Percentiles rank a stretch among this genome's conserved stretches.
phyloP scores from a whole-genome alignment of 2,888 invertebrate species.

The Rhamphomyia laevipes region DNA sequence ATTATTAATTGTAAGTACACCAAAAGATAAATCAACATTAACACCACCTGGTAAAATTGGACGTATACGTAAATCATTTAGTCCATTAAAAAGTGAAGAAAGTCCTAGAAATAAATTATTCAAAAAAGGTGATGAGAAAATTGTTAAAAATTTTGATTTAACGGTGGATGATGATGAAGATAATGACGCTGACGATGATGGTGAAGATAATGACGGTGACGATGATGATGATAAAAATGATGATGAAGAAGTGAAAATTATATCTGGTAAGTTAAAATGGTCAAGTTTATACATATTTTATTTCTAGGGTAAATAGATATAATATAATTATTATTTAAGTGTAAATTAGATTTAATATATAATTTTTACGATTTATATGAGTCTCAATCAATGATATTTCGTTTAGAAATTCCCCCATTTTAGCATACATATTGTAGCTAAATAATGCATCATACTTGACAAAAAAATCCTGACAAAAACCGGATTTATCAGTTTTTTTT shows the following conservation, averaged over 20 bases:
- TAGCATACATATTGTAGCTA: no score
- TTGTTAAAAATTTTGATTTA: not conserved
- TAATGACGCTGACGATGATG: not conserved
- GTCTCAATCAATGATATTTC: no score
- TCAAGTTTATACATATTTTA: not conserved
- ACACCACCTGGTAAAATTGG: not conserved
- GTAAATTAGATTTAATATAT: no score
- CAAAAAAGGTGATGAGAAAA: conserved; percentile 4
- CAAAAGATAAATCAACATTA: not conserved
- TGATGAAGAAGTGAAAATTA: not conserved
- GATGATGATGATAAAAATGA: not conserved
- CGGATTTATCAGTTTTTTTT: no score
- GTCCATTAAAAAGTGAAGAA: not conserved
- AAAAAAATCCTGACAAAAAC: no score
- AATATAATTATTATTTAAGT: no score
- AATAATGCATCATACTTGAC: no score
- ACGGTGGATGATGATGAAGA: not conserved
- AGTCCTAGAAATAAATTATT: conserved; percentile 2
- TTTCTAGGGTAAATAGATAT: no score
- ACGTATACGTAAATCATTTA: not conserved
- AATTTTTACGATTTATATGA: no score
- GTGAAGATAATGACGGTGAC: not conserved
- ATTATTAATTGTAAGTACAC: not conserved
- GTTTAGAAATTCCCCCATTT: no score
- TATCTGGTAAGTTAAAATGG: not conserved